Percentiles rank a stretch among this genome's conserved stretches.
These are phyloP conservation scores for Trogon surrucura DNA, from an alignment of 2,113 vertebrate species.

Conservation along the genomic window DNA sequence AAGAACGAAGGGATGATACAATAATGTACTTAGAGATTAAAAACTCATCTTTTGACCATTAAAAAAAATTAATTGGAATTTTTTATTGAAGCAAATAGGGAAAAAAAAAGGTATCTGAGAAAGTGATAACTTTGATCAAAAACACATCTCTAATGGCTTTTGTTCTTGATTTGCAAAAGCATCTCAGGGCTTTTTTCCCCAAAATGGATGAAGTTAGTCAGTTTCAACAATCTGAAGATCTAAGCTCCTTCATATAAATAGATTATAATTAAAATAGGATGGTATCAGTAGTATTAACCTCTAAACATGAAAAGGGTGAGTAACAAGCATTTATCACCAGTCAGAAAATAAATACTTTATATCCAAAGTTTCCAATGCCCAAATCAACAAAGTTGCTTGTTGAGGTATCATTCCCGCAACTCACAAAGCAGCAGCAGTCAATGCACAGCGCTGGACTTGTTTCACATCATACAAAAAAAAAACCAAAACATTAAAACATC, in stretches of 20 bases:
- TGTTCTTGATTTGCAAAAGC: not conserved
- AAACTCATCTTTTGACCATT: not conserved
- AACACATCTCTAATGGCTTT: accelerated
- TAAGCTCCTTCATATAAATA: not conserved
- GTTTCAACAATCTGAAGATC: not conserved
- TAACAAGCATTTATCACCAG: not conserved
- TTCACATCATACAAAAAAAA: not conserved
- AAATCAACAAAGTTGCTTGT: not conserved
- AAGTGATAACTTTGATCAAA: not conserved
- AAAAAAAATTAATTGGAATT: not conserved
- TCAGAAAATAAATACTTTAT: not conserved
- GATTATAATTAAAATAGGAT: not conserved
- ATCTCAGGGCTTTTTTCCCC: not conserved
- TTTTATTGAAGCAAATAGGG: not conserved
- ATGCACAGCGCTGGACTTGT: not conserved
- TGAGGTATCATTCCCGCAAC: not conserved
- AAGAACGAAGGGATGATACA: not conserved
- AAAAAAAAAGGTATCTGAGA: not conserved
- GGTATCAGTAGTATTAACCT: not conserved
- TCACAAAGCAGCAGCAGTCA: not conserved
- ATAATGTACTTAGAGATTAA: not conserved
- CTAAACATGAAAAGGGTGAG: not conserved
- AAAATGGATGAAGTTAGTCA: not conserved
- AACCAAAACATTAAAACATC: not conserved
- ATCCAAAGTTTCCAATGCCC: not conserved